Evolutionary conservation across 2,113 vertebrate genomes (phyloP).

Genomic region (Arothron firmamentum): DNA sequence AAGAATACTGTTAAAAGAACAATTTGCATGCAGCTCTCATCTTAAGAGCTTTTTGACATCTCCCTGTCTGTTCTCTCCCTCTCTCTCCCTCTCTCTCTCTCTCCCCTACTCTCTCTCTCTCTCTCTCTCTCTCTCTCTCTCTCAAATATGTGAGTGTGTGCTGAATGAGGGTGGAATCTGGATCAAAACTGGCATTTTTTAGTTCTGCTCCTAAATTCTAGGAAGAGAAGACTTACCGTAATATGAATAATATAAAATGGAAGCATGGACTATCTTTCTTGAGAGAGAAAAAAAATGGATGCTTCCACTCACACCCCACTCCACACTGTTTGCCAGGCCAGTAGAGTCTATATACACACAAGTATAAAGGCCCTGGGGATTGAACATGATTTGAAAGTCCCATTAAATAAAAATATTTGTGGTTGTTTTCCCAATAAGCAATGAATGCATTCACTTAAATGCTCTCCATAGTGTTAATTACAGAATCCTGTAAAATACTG

Average conservation of each 20-base stretch:
- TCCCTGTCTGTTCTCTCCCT: slow-evolving; percentile 65
- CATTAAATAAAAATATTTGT: too few relatives aligned
- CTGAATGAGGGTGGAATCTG: slow-evolving; percentile 26
- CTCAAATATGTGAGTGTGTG: not conserved
- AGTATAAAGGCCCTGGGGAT: too few relatives aligned
- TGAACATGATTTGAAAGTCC: too few relatives aligned
- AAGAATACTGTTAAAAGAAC: slow-evolving; percentile 70
- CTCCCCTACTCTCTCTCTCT: not conserved
- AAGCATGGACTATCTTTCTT: not conserved
- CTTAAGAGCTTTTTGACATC: slow-evolving; percentile 70
- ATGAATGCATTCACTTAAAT: too few relatives aligned
- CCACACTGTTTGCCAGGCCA: not conserved
- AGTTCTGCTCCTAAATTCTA: slow-evolving; percentile 25
- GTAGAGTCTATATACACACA: too few relatives aligned
- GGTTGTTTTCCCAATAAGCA: too few relatives aligned
- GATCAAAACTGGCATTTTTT: slow-evolving; percentile 36
- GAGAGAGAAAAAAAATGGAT: slow-evolving; percentile 10
- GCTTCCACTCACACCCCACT: not conserved
- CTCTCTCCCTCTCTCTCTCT: slow-evolving; percentile 50
- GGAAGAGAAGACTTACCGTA: slow-evolving; percentile 9
- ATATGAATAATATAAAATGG: slow-evolving; percentile 9
- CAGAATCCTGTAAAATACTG: not conserved
- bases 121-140: not conserved
- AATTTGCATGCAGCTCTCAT: slow-evolving; percentile 75
- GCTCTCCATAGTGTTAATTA: not conserved